These are phyloP conservation scores for Saturnia pavonia DNA, from an alignment of 2,888 invertebrate genomes.

Conservation along the genomic window DNA sequence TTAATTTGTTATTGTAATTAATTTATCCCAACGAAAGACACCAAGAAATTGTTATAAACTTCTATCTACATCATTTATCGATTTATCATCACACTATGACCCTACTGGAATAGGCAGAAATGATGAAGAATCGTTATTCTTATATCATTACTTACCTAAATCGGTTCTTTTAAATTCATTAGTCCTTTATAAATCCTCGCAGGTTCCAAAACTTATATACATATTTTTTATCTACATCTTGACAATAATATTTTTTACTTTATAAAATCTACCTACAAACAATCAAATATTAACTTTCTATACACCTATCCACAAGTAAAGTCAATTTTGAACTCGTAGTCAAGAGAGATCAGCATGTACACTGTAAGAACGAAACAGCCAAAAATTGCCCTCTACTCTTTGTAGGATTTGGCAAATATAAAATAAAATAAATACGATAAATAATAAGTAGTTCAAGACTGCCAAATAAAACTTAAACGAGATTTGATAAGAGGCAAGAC, in stretches of 20 bases:
- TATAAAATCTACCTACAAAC: not conserved
- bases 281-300: not conserved
- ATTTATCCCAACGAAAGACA: not conserved
- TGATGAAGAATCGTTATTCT: no score
- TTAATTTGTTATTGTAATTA: not conserved
- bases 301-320: not conserved
- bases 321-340: not conserved
- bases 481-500: no score
- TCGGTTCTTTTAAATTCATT: no score
- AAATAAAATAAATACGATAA: not conserved
- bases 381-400: not conserved
- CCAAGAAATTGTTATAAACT: not conserved
- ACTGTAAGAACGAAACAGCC: not conserved
- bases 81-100: no score
- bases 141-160: no score
- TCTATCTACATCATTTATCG: no score
- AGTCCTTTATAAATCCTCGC: not conserved
- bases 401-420: not conserved
- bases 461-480: no score
- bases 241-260: not conserved
- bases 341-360: not conserved
- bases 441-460: not conserved
- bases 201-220: not conserved
- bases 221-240: not conserved
- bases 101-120: no score